Evolutionary conservation across 2,113 vertebrate species (phyloP).

Genomic region (Lonchura striata): DNA sequence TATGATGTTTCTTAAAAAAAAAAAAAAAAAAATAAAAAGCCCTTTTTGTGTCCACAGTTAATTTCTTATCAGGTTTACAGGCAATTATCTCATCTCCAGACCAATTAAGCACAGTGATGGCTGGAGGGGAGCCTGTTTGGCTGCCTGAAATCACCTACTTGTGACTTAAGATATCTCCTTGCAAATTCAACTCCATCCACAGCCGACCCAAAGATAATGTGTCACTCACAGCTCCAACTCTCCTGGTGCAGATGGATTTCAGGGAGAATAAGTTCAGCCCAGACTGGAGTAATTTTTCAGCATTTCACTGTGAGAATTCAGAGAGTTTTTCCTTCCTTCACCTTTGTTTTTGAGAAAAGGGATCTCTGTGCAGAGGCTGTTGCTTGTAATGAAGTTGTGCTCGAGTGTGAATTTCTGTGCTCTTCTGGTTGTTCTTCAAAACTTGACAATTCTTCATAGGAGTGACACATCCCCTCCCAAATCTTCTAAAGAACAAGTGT

Average conservation of each 20-base stretch:
- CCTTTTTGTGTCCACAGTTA: not conserved
- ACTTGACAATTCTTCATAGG: not conserved
- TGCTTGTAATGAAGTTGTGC: not conserved
- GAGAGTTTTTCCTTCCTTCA: not conserved
- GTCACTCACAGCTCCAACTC: not conserved
- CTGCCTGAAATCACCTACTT: not conserved
- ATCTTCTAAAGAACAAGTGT: not conserved
- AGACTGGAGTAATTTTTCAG: not conserved
- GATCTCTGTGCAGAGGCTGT: not conserved
- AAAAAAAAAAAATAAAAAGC: not conserved
- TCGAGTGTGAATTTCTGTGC: not conserved
- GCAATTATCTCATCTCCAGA: not conserved
- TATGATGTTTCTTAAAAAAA: not conserved
- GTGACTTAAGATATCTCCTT: not conserved
- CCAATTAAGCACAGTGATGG: not conserved
- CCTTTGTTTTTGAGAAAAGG: not conserved
- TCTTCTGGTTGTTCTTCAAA: not conserved
- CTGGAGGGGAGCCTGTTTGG: not conserved
- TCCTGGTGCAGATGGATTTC: constrained; percentile 3
- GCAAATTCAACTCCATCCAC: not conserved
- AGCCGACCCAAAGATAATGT: not conserved
- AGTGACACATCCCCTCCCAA: not conserved
- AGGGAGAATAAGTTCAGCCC: not conserved
- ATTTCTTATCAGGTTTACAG: not conserved
- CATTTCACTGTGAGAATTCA: not conserved